phyloP scores from a whole-genome alignment of 2,888 invertebrate species.

The Stenodera caucasica region DNA sequence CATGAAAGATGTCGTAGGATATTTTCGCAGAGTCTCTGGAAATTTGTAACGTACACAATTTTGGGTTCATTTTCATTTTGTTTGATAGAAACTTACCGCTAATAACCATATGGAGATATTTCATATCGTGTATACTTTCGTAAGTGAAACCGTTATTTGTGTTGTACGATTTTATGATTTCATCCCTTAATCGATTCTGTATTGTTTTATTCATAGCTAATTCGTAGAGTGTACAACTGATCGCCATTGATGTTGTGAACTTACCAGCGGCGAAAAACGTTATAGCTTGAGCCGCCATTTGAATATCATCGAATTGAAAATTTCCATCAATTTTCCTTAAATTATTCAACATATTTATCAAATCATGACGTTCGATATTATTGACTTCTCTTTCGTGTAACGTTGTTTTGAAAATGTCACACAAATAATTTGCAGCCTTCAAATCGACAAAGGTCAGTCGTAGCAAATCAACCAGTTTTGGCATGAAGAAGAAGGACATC shows the following conservation, averaged over 20 bases:
- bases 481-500: constrained; percentile 32
- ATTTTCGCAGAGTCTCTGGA: constrained; percentile 54
- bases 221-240: constrained; percentile 17
- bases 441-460: constrained; percentile 37
- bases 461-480: constrained; percentile 34
- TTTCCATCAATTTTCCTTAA: constrained; percentile 1
- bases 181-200: constrained; percentile 15
- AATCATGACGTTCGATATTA: constrained; percentile 14
- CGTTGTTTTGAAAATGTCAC: constrained; percentile 20
- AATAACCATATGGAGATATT: constrained; percentile 23
- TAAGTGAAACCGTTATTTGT: constrained; percentile 14
- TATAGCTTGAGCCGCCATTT: constrained; percentile 23
- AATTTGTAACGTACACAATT: neutral
- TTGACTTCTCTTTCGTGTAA: constrained; percentile 11
- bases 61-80: neutral
- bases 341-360: constrained; percentile 14
- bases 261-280: constrained; percentile 23
- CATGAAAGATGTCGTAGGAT: constrained; percentile 51
- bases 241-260: constrained; percentile 15
- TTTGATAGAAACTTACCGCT: constrained; percentile 9
- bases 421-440: constrained; percentile 39
- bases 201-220: constrained; percentile 15
- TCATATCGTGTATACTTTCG: constrained; percentile 18
- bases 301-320: constrained; percentile 13
- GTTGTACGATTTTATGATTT: constrained; percentile 9